Percentiles rank a stretch among this genome's conserved stretches.
These are phyloP conservation scores for Bombylius major DNA, from an alignment of 2,888 invertebrate species.

Conservation along the genomic window DNA sequence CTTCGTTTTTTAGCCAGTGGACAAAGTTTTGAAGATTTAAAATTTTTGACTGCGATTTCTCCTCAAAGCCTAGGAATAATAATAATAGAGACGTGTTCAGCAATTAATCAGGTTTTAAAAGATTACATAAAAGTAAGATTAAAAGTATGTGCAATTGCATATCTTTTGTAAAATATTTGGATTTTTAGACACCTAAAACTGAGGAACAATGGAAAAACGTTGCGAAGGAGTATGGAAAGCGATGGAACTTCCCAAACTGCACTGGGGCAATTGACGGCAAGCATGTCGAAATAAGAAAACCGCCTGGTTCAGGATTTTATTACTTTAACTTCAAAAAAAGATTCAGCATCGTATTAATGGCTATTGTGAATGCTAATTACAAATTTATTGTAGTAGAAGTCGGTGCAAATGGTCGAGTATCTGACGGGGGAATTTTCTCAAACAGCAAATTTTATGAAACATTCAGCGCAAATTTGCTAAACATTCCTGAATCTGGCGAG, in stretches of 20 bases:
- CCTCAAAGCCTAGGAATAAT: too few relatives aligned
- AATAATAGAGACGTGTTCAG: too few relatives aligned
- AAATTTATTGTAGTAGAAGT: constrained; percentile 8
- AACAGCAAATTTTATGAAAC: background rate
- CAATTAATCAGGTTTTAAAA: too few relatives aligned
- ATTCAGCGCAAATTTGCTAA: background rate
- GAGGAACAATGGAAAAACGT: constrained; percentile 5
- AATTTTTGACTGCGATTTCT: too few relatives aligned
- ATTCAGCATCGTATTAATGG: constrained; percentile 11
- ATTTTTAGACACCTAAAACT: background rate
- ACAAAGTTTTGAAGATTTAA: too few relatives aligned
- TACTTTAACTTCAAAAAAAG: constrained; percentile 14
- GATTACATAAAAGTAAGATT: too few relatives aligned
- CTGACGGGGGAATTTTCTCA: constrained; percentile 2
- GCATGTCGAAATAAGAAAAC: constrained; percentile 11
- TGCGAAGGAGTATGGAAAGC: constrained; percentile 6
- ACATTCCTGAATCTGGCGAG: constrained; percentile 1
- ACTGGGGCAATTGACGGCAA: constrained; percentile 11
- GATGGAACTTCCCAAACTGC: constrained; percentile 11
- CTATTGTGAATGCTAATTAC: constrained; percentile 7
- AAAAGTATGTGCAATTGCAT: too few relatives aligned
- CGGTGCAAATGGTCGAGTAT: constrained; percentile 5
- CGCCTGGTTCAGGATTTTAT: constrained; percentile 7
- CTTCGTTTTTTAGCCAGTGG: too few relatives aligned
- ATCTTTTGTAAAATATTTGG: too few relatives aligned